Evolutionary conservation across 1,140 invertebrate genomes (phyloP).

Genomic region (Scaptodrosophila lebanonensis): DNA sequence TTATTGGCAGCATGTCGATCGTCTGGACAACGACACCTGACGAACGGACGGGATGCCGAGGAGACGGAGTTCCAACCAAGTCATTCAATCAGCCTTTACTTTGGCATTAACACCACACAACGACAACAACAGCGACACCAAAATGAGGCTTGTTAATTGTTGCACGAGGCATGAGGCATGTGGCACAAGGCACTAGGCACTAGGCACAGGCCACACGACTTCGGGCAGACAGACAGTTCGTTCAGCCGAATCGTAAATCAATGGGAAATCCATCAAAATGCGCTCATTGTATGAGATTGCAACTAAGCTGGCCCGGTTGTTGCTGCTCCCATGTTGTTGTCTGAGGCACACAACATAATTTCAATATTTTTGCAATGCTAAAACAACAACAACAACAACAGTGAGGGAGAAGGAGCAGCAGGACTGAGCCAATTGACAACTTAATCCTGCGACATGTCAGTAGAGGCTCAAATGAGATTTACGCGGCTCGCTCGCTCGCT

Average conservation of each 20-base stretch:
- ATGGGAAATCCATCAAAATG: constrained; percentile 70
- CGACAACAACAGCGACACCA: constrained; percentile 29
- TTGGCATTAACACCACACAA: constrained; percentile 27
- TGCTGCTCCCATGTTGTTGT: background rate
- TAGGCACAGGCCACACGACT: too few relatives aligned
- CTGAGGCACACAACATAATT: constrained; percentile 43
- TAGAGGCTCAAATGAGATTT: constrained; percentile 72
- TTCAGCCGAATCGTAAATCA: constrained; percentile 67
- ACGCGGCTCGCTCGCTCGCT: constrained; percentile 32
- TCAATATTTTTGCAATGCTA: constrained; percentile 66
- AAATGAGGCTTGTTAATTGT: constrained; percentile 64
- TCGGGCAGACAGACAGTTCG: too few relatives aligned
- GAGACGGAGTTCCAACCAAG: constrained; percentile 18
- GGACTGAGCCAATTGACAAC: constrained; percentile 61
- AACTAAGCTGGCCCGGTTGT: constrained; percentile 48
- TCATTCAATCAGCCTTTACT: constrained; percentile 43
- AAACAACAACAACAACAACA: constrained; percentile 19
- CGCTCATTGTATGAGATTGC: constrained; percentile 70
- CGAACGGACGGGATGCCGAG: constrained; percentile 10
- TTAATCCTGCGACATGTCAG: constrained; percentile 74
- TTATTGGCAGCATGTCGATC: constrained; percentile 53
- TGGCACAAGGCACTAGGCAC: constrained; percentile 1
- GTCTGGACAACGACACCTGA: constrained; percentile 11
- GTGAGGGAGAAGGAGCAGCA: background rate
- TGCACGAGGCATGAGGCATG: background rate